Conservation (phyloP, 2,888 invertebrate genomes). For the Orthonychiurus folsomi region DNA sequence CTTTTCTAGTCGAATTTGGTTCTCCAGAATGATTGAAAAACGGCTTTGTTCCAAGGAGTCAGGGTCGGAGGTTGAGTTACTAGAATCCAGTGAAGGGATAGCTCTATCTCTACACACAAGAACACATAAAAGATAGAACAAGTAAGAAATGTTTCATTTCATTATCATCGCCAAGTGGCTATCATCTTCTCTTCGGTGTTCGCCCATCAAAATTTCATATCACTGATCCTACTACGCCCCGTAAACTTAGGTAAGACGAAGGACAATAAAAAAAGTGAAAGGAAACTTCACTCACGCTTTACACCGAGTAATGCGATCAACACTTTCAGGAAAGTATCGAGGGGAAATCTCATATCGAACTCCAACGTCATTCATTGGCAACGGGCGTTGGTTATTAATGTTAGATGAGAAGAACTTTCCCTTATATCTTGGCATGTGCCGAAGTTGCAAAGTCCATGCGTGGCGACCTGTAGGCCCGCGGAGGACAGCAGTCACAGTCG, state of each 20-base stretch:
- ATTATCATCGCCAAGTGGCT: constrained; percentile 18
- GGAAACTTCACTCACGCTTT: constrained; percentile 56
- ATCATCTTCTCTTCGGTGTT: constrained; percentile 18
- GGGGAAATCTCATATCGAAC: constrained; percentile 60
- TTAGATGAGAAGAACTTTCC: constrained; percentile 44
- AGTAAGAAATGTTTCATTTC: constrained; percentile 17
- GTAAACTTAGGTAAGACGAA: background rate
- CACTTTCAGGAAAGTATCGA: constrained; percentile 68
- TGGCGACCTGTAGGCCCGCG: constrained; percentile 89
- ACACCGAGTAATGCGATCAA: constrained; percentile 67
- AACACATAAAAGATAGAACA: background rate
- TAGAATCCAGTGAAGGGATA: constrained; percentile 69
- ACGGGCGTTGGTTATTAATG: constrained; percentile 58
- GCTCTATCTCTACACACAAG: constrained; percentile 63
- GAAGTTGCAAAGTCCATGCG: constrained; percentile 83
- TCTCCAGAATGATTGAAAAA: constrained; percentile 62
- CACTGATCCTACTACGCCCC: background rate
- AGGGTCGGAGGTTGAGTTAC: constrained; percentile 33
- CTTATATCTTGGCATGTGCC: constrained; percentile 77
- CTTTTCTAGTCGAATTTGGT: constrained; percentile 45
- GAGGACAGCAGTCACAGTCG: constrained; percentile 78
- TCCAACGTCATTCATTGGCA: constrained; percentile 63
- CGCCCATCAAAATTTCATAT: constrained; percentile 24
- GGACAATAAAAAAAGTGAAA: constrained; percentile 5
- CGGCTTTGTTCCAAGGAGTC: constrained; percentile 54